phyloP scores from a whole-genome alignment of 2,113 vertebrate genomes.

The Vireo altiloquus region DNA sequence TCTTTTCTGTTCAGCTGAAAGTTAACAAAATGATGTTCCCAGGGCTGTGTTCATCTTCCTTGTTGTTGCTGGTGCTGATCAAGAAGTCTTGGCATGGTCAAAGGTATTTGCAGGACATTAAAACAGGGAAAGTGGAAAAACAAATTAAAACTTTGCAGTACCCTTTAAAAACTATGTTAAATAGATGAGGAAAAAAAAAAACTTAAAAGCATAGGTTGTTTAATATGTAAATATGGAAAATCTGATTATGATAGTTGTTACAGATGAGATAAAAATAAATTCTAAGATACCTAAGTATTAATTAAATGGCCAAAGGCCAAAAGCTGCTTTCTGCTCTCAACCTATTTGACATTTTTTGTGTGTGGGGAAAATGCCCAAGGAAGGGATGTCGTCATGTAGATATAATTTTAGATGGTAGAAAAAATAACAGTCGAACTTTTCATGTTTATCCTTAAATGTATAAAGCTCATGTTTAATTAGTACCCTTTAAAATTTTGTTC shows the following conservation, averaged over 20 bases:
- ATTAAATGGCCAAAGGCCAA: neutral
- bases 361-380: neutral
- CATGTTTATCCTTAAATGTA: neutral
- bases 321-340: neutral
- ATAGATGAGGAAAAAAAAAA: conserved; percentile 17
- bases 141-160: conserved; percentile 46
- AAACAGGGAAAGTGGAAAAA: conserved; percentile 59
- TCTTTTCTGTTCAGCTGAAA: neutral
- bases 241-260: neutral
- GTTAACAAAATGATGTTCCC: neutral
- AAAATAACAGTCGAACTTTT: neutral
- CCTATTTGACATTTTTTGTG: neutral
- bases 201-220: conserved; percentile 50
- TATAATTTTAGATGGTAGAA: neutral
- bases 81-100: conserved; percentile 31
- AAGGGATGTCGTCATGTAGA: neutral
- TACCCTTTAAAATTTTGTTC: neutral
- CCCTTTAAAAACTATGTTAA: conserved; percentile 18
- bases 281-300: conserved; percentile 22
- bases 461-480: neutral
- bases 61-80: conserved; percentile 33
- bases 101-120: conserved; percentile 56
- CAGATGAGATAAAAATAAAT: conserved; percentile 48
- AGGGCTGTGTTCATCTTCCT: neutral
- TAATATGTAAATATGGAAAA: conserved; percentile 62